A percentile compares a stretch with the other conserved stretches of the same genome.
These are phyloP conservation scores for Eupristina koningsbergeri DNA, from an alignment of 1,140 invertebrate species.

Conservation along the genomic window DNA sequence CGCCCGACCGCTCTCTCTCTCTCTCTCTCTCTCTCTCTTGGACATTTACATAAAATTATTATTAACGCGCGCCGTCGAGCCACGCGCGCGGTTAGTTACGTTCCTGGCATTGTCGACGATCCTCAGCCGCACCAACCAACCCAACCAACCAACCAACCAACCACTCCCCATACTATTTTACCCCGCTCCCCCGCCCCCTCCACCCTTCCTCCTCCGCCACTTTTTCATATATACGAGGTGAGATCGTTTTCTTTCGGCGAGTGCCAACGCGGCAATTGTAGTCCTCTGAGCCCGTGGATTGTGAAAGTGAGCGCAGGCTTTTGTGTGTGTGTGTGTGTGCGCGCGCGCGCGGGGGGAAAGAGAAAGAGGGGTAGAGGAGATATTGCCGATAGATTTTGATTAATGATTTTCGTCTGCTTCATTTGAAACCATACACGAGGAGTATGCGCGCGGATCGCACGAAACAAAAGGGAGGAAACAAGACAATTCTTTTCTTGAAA, in stretches of 20 bases:
- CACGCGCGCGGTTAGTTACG: conserved; percentile 57
- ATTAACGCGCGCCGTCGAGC: conserved; percentile 59
- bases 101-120: conserved; percentile 57
- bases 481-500: conserved; percentile 48
- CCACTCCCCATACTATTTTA: conserved; percentile 18
- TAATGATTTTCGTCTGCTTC: conserved; percentile 56
- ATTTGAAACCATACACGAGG: conserved; percentile 6
- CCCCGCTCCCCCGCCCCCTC: conserved; percentile 24
- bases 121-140: background rate
- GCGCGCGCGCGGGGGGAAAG: background rate
- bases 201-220: background rate
- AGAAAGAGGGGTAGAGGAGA: conserved; percentile 8
- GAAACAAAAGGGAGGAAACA: conserved; percentile 42
- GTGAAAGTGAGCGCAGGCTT: background rate
- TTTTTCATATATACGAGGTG: conserved; percentile 37
- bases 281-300: background rate
- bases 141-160: too few species aligned
- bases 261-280: background rate
- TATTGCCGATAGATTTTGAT: conserved; percentile 60
- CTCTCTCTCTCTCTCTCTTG: background rate
- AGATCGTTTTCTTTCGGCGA: conserved; percentile 26
- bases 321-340: background rate
- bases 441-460: conserved; percentile 18
- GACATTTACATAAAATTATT: conserved; percentile 72
- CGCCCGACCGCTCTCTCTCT: conserved; percentile 52